Conservation (phyloP, 2,797 vertebrate species). For the Peromyscus attwateri region DNA sequence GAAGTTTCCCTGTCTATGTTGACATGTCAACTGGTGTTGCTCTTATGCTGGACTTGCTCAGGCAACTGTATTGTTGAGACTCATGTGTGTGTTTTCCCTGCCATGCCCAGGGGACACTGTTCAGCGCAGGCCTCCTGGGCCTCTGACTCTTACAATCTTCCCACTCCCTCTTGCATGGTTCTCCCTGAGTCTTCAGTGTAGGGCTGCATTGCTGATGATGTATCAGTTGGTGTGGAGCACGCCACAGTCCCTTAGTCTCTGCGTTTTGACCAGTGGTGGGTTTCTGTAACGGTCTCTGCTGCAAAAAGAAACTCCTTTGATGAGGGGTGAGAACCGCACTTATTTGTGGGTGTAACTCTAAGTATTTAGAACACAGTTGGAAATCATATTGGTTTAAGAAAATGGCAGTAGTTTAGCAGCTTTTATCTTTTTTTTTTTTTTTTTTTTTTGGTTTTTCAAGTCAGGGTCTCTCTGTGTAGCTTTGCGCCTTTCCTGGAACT, state of each 20-base stretch:
- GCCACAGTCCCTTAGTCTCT: background rate
- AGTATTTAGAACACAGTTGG: no score
- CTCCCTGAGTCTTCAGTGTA: background rate
- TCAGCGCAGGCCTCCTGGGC: no score
- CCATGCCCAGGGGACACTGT: background rate
- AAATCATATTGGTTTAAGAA: background rate
- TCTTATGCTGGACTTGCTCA: background rate
- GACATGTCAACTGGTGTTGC: background rate
- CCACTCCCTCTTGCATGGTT: background rate
- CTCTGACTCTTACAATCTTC: background rate
- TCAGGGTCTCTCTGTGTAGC: no score
- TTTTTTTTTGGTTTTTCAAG: no score
- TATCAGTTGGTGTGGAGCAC: background rate
- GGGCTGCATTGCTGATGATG: no score
- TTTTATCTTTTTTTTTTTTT: background rate
- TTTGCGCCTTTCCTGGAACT: no score
- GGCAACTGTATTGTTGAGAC: background rate
- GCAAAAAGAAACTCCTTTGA: background rate
- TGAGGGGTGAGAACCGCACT: background rate
- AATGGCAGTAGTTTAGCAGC: no score
- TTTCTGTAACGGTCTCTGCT: background rate
- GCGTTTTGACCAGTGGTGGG: background rate
- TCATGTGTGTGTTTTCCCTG: no score
- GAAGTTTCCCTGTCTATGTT: background rate
- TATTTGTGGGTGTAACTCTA: background rate